A percentile compares a stretch with the other conserved stretches of the same genome.
Evolutionary conservation across 2,797 vertebrate species (phyloP).

Genomic region (Pteropus rufus): DNA sequence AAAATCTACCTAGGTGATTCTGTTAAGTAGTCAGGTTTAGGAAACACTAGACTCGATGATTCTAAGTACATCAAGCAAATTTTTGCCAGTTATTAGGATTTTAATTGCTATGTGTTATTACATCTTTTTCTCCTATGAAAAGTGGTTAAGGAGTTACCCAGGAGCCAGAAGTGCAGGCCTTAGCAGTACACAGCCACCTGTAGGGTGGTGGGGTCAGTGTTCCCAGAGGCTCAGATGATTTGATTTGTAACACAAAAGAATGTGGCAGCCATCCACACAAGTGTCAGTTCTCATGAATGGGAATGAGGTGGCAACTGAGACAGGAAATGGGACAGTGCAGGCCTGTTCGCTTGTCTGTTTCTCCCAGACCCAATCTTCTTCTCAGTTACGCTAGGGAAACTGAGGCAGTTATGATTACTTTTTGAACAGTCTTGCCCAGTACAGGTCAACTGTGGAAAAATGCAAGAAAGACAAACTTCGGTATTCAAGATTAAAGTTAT

Average conservation of each 20-base stretch:
- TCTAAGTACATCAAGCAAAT: not conserved
- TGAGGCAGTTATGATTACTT: not conserved
- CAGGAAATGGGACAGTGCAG: not conserved
- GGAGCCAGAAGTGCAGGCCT: not conserved
- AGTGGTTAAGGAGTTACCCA: not conserved
- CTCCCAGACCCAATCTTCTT: not conserved
- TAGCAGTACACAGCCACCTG: not conserved
- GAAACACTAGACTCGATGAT: not conserved
- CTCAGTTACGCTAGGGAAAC: not conserved
- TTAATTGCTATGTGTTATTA: not conserved
- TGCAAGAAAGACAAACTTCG: not conserved
- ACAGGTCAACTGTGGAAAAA: not conserved
- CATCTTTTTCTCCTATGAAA: not conserved
- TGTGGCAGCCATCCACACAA: not conserved
- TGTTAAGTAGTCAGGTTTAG: not conserved
- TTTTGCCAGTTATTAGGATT: not conserved
- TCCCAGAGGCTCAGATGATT: not conserved
- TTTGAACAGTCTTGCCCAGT: not conserved
- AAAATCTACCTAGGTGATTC: not conserved
- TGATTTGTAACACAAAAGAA: constrained; percentile 14
- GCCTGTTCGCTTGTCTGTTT: not conserved
- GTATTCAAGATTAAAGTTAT: not conserved
- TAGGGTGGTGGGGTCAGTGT: not conserved
- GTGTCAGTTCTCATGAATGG: not conserved
- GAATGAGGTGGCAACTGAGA: not conserved